Base-by-base conservation (phyloP, 2,797 vertebrate species). In the Spea hammondii region DNA sequence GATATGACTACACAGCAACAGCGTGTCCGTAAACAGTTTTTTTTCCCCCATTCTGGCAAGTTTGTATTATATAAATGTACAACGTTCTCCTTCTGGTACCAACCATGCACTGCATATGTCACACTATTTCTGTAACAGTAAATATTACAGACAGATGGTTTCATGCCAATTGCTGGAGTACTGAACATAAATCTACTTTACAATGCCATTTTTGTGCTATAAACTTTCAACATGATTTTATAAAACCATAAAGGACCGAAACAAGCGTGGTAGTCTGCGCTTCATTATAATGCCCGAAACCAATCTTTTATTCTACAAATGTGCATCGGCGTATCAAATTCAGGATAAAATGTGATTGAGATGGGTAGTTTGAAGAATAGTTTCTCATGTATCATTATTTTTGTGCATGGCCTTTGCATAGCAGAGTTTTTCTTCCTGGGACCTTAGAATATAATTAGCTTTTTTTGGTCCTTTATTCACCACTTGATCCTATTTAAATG, bases 401-500 rank as follows among this genome's bases (percentile, higher is more conserved):
- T 83, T 80, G 84, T 65, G 0, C 70, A 79, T 83, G 83, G 74
- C 82, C 84, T 88, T 87, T 86, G 76, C 69, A 73, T 77, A 50
- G 66, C 70, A 60, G 46, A 88, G 83, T 82, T 74, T 51, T 77
- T 86, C 59, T 86, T 87, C 85, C 86, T 88, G 80, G 79, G 86
- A 84, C 70, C 78, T 79, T 82, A 80, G 72, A 89, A 85, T 76
- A 72, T 85, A 82, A 81, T 85, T 83, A 86, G 83, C 85, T 88
- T 85, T 87, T 71, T 83, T 86, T 83, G 84, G 71, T 81, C 74
- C 87, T 84, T 83, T 83, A 85, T 84, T 79, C 78, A 81, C 84
- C 87, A 87, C 77, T 84, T 84, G 87, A 88, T 90, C 86, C 88
- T 89, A 89, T 91, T 92, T 90, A 92, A 92, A 91, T 91, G 89